Base-by-base conservation (phyloP, 2,797 vertebrate species). In the Malurus leucopterus region DNA sequence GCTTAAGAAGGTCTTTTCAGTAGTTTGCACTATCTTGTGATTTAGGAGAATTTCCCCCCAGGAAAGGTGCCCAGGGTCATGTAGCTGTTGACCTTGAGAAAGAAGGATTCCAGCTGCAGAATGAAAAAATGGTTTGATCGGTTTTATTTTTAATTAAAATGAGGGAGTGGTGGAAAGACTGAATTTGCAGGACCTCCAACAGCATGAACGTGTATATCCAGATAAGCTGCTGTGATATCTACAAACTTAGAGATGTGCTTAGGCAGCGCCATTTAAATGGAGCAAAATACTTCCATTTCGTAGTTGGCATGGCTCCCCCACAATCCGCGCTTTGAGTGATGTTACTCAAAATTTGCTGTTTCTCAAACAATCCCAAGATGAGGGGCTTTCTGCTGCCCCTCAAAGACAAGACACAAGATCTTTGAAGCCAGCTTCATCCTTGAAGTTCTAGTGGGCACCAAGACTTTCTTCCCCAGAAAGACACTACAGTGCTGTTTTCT, bases 211-310 rank as follows among this genome's bases (percentile, higher is more conserved):
- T 69, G 3, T 53, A 53, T 61, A 54, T 50, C 15, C 61, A 73
- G 67, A 38, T 3, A 63, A 68, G 68, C 24, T 76, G 34, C 57
- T 51, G 4, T 24, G 16, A 75, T 75, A 24, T 58, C n/a, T 15
- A 8, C 26, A 34, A 67, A 82, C 9, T 19, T 17, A 15, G 19
- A 27, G 34, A 20, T 62, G 44, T 4, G 2, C 16, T 30, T n/a
- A 30, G 24, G 41, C 30, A 51, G 20, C 18, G 78, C 29, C 49
- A 22, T 72, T 73, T 71, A 61, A 81, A 69, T 10, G 6, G 59
- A 30, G 36, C 47, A 8, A 1, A 0, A 2, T 47, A n/a, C 1
- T 13, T 62, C 9, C 2, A 8, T 64, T 91, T 69, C 0, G 0
- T 36, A 24, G 30, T 40, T 70, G 34, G 8, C 21, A 5, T 40